Base-by-base conservation (phyloP, 1,140 invertebrate species). In the Macrobrachium nipponense region DNA sequence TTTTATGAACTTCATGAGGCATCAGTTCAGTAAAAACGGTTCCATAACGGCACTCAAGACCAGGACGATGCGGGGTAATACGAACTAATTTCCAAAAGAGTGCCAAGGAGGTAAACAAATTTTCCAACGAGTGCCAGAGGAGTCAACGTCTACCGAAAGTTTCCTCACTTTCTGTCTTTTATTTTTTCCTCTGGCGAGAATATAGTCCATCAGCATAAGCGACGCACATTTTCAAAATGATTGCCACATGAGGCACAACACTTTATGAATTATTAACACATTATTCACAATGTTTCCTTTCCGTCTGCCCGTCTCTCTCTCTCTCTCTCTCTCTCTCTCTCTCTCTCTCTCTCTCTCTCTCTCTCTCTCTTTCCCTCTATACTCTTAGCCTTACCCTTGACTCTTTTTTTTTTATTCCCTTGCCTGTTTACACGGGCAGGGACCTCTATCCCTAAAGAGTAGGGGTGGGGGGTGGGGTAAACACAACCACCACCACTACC, bases 341-440 rank as follows among this genome's bases (percentile, higher is more conserved):
- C 20, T 61, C 60, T 51, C 23, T 15, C 44, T 76, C 6, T 58
- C 58, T 58, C 27, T 23, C 75, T 23, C 75, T 27, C 75, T 27
- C 58, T 20, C 20, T 6, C n/a, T 23, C 17, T 20, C 51, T 44
- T 20, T 66, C 20, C 64, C 23, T 20, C 64, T 66, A 51, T 66
- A 20, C 77, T 79, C 17, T 79, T 59, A 23, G 7, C 77, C 77
- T 79, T 79, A 79, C 77, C 60, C 23, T 60, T 79, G 17, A 15
- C 18, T 20, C 43, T 36, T 44, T 58, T 44, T 44, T 44, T 51
- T n/a, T 60, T 36, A 8, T 18, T 64, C 20, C 62, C 44, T n/a
- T 51, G 11, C 62, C 79, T 23, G 7, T 27, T 66, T 18, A 18
- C 15, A 43, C 68, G 15, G 20, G 12, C 68, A 23, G 11, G 20